Percentiles rank a stretch among this genome's conserved stretches.
phyloP scores from a whole-genome alignment of 2,888 invertebrate genomes.

The Pammene aurita region DNA sequence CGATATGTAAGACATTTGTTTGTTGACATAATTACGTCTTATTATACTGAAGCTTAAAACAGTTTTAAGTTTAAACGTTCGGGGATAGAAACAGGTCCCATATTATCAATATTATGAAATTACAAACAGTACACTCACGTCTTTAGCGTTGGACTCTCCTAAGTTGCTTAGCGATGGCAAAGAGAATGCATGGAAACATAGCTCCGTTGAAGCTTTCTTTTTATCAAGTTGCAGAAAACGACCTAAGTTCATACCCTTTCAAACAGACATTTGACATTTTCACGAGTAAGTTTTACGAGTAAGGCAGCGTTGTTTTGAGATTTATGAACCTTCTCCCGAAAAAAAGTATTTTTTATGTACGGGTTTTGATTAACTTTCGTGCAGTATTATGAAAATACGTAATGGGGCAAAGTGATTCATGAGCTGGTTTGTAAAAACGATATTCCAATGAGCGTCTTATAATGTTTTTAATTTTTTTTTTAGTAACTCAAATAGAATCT shows the following conservation, averaged over 20 bases:
- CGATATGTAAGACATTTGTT: too few relatives aligned
- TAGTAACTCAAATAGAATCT: too few relatives aligned
- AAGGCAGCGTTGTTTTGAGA: constrained; percentile 31
- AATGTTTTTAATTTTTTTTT: too few relatives aligned
- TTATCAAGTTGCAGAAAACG: not conserved
- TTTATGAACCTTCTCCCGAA: constrained; percentile 33
- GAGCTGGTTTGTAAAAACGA: constrained; percentile 11
- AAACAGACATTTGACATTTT: constrained; percentile 12
- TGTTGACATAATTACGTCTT: too few relatives aligned
- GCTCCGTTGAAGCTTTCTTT: constrained; percentile 11
- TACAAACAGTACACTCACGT: not conserved
- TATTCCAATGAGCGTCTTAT: not conserved
- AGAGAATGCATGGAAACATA: too few relatives aligned
- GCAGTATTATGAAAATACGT: constrained; percentile 16
- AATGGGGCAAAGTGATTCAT: constrained; percentile 22
- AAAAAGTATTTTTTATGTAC: constrained; percentile 32
- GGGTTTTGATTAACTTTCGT: constrained; percentile 27
- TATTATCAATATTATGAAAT: not conserved
- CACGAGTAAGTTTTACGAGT: not conserved
- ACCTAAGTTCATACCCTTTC: not conserved
- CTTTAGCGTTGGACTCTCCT: not conserved
- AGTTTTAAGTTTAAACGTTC: too few relatives aligned
- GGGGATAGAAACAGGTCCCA: too few relatives aligned
- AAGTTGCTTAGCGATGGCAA: not conserved
- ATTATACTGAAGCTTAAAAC: too few relatives aligned